Conservation (phyloP, 92 coral and sea anemone species). For the Heliopora coerulea region DNA sequence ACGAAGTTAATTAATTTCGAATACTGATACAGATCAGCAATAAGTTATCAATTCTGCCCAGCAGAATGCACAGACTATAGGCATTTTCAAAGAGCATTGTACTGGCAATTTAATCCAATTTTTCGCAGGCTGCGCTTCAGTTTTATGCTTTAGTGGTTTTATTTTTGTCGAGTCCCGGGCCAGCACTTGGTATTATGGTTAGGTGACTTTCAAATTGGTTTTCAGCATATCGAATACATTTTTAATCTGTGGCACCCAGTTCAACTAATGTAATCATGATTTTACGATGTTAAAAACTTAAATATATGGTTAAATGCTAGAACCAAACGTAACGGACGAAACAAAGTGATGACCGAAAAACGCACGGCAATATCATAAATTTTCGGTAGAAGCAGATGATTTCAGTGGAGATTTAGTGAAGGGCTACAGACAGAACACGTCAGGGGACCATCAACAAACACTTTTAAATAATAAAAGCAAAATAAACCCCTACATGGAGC, state of each 20-base stretch:
- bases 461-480: constrained; percentile 28
- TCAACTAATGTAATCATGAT: too few species aligned
- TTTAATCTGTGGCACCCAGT: too few species aligned
- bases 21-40: constrained; percentile 37
- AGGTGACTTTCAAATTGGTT: too few species aligned
- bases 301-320: too few species aligned
- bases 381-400: background rate
- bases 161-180: background rate
- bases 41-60: constrained; percentile 33
- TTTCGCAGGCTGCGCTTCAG: constrained; percentile 12
- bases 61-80: constrained; percentile 32
- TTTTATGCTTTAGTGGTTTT: too few species aligned
- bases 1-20: constrained; percentile 28
- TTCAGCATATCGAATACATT: too few species aligned
- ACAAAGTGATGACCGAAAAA: background rate
- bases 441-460: constrained; percentile 45
- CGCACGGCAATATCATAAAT: background rate
- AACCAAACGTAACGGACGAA: background rate
- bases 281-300: too few species aligned
- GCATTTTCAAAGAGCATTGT: constrained; percentile 35
- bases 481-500: constrained; percentile 28
- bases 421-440: constrained; percentile 34
- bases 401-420: background rate
- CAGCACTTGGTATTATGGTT: too few species aligned
- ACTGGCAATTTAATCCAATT: constrained; percentile 23